Conservation (phyloP, 2,888 invertebrate species). For the Folsomia candida region DNA sequence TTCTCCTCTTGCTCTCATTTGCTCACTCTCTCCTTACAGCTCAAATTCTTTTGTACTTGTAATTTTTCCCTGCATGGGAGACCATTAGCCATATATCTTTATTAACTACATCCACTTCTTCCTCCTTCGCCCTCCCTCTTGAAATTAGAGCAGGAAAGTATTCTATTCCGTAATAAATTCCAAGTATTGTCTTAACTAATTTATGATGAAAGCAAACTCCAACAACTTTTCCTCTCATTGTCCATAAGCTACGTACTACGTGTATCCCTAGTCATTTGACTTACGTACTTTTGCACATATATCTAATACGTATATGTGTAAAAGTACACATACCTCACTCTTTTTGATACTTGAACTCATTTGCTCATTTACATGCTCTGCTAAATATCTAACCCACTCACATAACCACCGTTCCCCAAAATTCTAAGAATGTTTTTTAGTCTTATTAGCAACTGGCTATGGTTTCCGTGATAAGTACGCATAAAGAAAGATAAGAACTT, state of each 20-base stretch:
- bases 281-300: too few relatives aligned
- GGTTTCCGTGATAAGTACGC: too few relatives aligned
- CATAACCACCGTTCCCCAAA: too few relatives aligned
- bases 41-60: background rate
- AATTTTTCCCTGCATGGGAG: background rate
- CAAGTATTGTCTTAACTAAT: constrained; percentile 42
- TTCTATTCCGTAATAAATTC: constrained; percentile 30
- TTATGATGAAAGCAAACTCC: constrained; percentile 24
- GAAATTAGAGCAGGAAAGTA: constrained; percentile 11
- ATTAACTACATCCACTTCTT: constrained; percentile 22
- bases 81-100: constrained; percentile 36
- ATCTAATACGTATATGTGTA: too few relatives aligned
- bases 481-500: too few relatives aligned
- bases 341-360: background rate
- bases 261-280: too few relatives aligned
- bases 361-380: background rate
- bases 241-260: too few relatives aligned
- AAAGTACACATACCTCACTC: background rate
- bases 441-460: too few relatives aligned
- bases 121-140: background rate
- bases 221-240: background rate
- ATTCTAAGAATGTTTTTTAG: too few relatives aligned
- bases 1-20: constrained; percentile 10
- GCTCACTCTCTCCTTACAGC: background rate
- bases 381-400: background rate